Evolutionary conservation across 2,113 vertebrate genomes (phyloP).

Genomic region (Burhinus bistriatus): DNA sequence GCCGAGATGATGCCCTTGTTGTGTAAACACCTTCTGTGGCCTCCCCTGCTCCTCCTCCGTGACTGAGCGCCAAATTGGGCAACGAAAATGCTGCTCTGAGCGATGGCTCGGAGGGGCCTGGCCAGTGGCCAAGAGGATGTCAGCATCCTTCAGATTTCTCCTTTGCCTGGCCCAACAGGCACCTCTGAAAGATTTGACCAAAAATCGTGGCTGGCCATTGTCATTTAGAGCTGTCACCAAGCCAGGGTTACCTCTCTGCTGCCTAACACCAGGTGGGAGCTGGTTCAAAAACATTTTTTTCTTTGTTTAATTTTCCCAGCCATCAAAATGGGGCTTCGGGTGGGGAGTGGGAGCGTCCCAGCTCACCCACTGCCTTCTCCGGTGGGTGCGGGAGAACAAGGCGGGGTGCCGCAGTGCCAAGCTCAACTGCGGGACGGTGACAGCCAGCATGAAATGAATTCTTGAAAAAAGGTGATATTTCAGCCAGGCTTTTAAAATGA

Average conservation of each 20-base stretch:
- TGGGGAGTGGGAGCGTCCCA: neutral
- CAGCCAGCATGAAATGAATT: neutral
- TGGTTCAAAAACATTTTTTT: neutral
- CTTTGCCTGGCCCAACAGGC: neutral
- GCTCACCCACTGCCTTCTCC: neutral
- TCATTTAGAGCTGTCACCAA: neutral
- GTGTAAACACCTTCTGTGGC: neutral
- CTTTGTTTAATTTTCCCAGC: neutral
- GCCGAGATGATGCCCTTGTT: neutral
- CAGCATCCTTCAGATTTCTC: neutral
- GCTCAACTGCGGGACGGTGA: neutral
- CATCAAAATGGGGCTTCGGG: neutral
- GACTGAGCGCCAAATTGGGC: neutral
- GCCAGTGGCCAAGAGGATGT: neutral
- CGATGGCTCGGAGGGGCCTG: neutral
- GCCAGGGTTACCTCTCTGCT: neutral
- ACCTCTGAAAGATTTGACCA: neutral
- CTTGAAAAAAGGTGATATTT: neutral
- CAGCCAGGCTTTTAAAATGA: neutral
- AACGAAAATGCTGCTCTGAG: neutral
- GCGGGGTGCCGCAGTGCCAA: neutral
- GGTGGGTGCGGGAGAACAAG: neutral
- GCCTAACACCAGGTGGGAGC: neutral
- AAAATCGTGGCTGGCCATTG: accelerated
- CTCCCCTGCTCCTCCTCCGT: neutral